Conservation (phyloP, 2,113 vertebrate species). For the Rhabdornis inornatus region DNA sequence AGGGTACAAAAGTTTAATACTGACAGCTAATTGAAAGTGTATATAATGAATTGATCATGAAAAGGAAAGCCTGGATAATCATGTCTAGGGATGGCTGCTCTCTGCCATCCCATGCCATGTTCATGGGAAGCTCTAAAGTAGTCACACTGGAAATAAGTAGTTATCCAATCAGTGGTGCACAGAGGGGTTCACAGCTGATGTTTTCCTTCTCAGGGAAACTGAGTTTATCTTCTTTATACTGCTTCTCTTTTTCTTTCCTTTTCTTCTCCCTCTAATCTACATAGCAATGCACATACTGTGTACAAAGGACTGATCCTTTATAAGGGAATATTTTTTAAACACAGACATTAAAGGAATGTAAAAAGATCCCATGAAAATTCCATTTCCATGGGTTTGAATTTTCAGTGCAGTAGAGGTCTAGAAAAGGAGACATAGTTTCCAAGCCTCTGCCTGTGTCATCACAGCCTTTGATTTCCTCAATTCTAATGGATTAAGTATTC, state of each 20-base stretch:
- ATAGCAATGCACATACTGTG: background rate
- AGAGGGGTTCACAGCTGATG: background rate
- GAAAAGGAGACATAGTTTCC: background rate
- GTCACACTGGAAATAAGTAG: background rate
- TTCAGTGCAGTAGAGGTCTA: background rate
- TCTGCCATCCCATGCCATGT: background rate
- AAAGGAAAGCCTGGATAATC: background rate
- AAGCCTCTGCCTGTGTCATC: background rate
- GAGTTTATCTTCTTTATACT: background rate
- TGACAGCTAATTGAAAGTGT: background rate
- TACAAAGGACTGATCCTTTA: background rate
- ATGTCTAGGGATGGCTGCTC: background rate
- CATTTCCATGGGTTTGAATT: background rate
- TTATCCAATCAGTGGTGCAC: background rate
- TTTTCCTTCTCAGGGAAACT: background rate
- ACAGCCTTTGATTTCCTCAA: background rate
- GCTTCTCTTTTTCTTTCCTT: background rate
- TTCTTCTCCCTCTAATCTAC: background rate
- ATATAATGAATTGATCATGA: background rate
- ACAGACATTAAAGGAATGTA: background rate
- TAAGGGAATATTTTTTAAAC: background rate
- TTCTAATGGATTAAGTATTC: background rate
- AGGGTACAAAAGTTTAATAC: background rate
- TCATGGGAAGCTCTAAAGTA: background rate
- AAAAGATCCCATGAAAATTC: background rate